A percentile compares a stretch with the other conserved stretches of the same genome.
Conservation (phyloP, 2,888 invertebrate genomes). For the Pycnomerus fuliginosus region DNA sequence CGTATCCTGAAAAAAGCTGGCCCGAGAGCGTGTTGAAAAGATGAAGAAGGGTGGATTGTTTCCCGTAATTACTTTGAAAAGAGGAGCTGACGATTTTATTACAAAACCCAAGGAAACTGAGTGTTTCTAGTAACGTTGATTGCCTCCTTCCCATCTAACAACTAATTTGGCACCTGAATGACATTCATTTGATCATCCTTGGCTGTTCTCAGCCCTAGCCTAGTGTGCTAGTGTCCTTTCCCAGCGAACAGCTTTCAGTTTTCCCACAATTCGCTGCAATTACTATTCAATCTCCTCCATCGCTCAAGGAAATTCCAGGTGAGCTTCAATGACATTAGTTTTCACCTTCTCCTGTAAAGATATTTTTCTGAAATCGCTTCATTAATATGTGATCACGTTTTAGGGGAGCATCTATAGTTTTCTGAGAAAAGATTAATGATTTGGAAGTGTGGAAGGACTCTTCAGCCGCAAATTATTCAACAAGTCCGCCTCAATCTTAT, state of each 20-base stretch:
- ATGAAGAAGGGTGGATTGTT: too few relatives aligned
- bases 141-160: conserved; percentile 13
- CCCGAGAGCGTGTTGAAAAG: too few relatives aligned
- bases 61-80: too few relatives aligned
- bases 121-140: conserved; percentile 12
- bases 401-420: too few relatives aligned
- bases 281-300: conserved; percentile 4
- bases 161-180: conserved; percentile 21
- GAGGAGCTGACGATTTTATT: too few relatives aligned
- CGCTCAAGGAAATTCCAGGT: conserved; percentile 3
- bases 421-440: conserved; percentile 29
- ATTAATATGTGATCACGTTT: too few relatives aligned
- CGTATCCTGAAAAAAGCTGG: too few relatives aligned
- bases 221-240: conserved; percentile 8
- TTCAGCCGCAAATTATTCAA: conserved; percentile 3
- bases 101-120: conserved; percentile 6
- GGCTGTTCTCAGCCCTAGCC: conserved; percentile 11
- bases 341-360: too few relatives aligned
- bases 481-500: not conserved
- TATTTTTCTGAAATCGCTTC: too few relatives aligned
- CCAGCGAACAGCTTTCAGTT: conserved; percentile 11
- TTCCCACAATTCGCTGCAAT: conserved; percentile 16
- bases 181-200: conserved; percentile 17
- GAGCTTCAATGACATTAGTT: too few relatives aligned
- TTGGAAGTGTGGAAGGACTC: conserved; percentile 17